Evolutionary conservation across 2,797 vertebrate species (phyloP).

Genomic region (Acridotheres tristis): DNA sequence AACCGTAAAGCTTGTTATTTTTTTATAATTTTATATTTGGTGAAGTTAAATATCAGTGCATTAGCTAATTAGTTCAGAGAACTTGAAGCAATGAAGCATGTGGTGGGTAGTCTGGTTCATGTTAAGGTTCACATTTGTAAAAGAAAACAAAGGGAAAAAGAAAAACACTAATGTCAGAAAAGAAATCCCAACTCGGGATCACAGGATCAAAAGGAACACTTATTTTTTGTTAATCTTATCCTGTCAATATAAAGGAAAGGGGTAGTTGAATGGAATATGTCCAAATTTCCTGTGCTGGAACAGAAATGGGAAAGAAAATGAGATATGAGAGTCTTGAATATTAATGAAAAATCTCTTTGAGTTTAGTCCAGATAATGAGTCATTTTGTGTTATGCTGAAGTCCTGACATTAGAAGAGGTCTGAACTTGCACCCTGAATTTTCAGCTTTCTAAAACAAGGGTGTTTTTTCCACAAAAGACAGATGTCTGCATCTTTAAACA

Average conservation of each 20-base stretch:
- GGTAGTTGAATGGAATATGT: not conserved
- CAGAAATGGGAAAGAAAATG: not conserved
- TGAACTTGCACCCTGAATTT: not conserved
- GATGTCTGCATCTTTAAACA: not conserved
- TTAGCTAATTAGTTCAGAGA: not conserved
- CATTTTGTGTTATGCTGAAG: not conserved
- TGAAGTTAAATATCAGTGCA: not conserved
- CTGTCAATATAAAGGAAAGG: not conserved
- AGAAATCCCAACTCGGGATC: not conserved
- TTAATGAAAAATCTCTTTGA: slow-evolving; percentile 25
- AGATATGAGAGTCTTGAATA: not conserved
- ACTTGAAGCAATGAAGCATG: not conserved
- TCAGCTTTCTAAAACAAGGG: not conserved
- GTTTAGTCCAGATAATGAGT: slow-evolving; percentile 11
- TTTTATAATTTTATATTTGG: not conserved
- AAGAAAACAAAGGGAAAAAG: not conserved
- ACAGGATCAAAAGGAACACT: not conserved
- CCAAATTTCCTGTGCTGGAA: not conserved
- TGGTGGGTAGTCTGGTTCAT: not conserved
- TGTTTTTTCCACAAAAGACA: not conserved
- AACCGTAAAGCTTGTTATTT: not conserved
- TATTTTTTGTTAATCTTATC: not conserved
- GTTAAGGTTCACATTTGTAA: not conserved
- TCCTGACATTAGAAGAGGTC: not conserved
- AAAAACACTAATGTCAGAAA: not conserved